Evolutionary conservation across 2,888 invertebrate genomes (phyloP), one percentile per base, ranked within the genome.

Genomic region (Hoplodrina blanda): DNA sequence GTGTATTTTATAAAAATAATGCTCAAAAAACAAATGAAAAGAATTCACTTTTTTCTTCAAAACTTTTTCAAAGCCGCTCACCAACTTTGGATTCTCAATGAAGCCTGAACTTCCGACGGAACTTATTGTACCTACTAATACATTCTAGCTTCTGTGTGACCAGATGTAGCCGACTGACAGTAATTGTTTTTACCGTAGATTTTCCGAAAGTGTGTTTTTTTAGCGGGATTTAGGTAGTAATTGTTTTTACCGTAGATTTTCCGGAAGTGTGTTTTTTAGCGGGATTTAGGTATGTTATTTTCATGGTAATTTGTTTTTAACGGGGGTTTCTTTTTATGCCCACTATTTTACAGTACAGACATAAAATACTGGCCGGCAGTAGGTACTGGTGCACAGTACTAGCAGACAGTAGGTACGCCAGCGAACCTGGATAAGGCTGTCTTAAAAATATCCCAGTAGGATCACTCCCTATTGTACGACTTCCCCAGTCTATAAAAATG

Each of bases 381-480:
- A 15, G 2, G 25, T 25, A 6, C 15, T 6, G 1, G 1, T 6
- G 10, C 19, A 41, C 4, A 10, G 17, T 8, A 56, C 46, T 17
- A 13, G 8, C 6, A 37, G 20, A 10, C 4, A 54, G 20, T 5
- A 25, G 25, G 25, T 25, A 2, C 25, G 25, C 25, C 25, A 25
- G n/a, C n/a, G n/a, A n/a, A n/a, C n/a, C n/a, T n/a, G n/a, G 8
- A 25, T 25, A 25, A 25, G 25, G 25, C 2, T 1, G 25, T 25
- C 25, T 25, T 25, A 25, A 37, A 37, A 37, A 37, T 46, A 11
- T 41, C 0, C 19, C 1, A 0, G 10, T 13, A 1, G 11, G 7
- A 68, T 69, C 46, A 54, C 20, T 7, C 0, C 49, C 25, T 46
- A n/a, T 57, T 64, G 55, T 70, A 55, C 4, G 37, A 55, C n/a